Evolutionary conservation across 1,140 invertebrate species (phyloP), one percentile per base, ranked within the genome.

Genomic region (Trachymyrmex cornetzi): DNA sequence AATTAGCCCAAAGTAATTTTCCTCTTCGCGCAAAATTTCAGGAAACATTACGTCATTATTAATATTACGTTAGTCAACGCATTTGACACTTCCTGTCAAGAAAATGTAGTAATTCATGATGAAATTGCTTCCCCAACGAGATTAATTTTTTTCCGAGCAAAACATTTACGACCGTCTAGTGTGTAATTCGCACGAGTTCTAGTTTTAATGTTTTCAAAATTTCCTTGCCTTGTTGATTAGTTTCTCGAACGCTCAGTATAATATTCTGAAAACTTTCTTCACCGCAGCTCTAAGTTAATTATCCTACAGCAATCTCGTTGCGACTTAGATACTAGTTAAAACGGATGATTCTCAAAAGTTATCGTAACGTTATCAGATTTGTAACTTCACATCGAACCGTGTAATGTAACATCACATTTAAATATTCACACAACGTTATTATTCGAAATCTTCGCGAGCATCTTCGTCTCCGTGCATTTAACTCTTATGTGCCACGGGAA

Each of bases 1-100:
- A 82, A 74, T 82, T 82, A 74, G 4, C n/a, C 14, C 3, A 9
- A 44, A 72, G 71, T 24, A 74, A 82, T 82, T 82, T 82, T 61
- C 53, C 11, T 22, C 30, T 72, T 57, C 38, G 53, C 24, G 19
- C 34, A 34, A 81, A 38, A 44, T 59, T 72, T 57, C 34, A 57
- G 22, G n/a, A 53, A 80, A 53, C 2, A 69, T 27, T 44, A 57
- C 16, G 16, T 64, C 30, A 34, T 64, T 67, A 66, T 55, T 80
- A 53, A 24, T n/a, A 22, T 19, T 67, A 48, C 19, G 48, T 55
- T 74, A 48, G 27, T 71, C 34, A 74, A n/a, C 9, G 67, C 34
- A 55, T 48, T 38, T 22, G 44, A n/a, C 24, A 34, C n/a, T 67
- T 27, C 24, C 16, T 22, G 6, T 22, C 27, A 24, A 48, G 24